These are phyloP conservation scores for Thunnus thynnus DNA, from an alignment of 2,113 vertebrate genomes.

Conservation along the genomic window DNA sequence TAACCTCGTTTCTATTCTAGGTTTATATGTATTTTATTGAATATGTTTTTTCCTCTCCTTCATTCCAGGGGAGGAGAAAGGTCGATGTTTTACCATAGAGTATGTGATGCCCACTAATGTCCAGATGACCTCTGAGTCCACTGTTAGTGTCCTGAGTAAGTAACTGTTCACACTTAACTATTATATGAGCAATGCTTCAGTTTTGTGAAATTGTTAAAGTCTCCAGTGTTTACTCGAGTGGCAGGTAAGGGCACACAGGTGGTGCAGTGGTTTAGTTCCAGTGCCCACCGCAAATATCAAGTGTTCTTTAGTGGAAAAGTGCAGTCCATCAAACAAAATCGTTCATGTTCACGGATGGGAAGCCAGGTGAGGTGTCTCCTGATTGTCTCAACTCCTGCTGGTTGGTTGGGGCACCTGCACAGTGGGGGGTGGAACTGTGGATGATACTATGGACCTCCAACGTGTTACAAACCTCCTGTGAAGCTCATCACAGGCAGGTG, in stretches of 20 bases:
- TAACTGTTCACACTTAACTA: conserved; percentile 30
- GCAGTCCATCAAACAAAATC: too few relatives aligned
- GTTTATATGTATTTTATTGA: not conserved
- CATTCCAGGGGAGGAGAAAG: conserved; percentile 92
- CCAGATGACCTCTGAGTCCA: conserved; percentile 95
- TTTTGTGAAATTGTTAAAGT: not conserved
- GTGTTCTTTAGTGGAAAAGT: too few relatives aligned
- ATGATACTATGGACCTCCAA: not conserved
- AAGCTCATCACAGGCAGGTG: conserved; percentile 5
- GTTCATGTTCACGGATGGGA: too few relatives aligned
- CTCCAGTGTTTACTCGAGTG: not conserved
- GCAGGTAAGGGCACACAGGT: not conserved
- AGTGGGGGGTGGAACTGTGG: too few relatives aligned
- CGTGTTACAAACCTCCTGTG: not conserved
- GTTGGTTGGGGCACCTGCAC: too few relatives aligned
- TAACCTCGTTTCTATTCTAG: not conserved
- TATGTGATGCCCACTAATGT: conserved; percentile 96
- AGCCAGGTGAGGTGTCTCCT: too few relatives aligned
- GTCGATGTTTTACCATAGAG: conserved; percentile 96
- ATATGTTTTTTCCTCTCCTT: not conserved
- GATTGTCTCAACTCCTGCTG: too few relatives aligned
- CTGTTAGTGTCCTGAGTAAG: conserved; percentile 95
- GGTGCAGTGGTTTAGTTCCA: too few relatives aligned
- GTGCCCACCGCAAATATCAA: too few relatives aligned
- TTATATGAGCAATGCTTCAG: not conserved